Evolutionary conservation across 2,113 vertebrate species (phyloP), one percentile per base, ranked within the genome.

Genomic region (Microcebus ravelobensis): DNA sequence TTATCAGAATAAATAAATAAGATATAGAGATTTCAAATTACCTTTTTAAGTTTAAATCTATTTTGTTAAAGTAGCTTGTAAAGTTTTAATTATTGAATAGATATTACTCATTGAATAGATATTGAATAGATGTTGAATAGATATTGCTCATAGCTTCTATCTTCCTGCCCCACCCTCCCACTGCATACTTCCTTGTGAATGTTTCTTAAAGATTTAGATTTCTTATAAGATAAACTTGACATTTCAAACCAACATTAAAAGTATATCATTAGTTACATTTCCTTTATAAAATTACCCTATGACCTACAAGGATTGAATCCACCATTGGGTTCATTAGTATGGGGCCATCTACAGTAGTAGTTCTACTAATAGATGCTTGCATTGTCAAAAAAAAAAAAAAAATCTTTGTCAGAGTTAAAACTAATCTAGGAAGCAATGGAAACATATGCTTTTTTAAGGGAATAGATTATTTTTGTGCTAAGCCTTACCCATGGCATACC

Each of bases 161-260:
- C 29, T 73, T 52, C 17, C 21, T 84, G 17, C 5, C n/a, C 23
- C 1, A 21, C 17, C 11, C 17, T 10, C 67, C 29, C 59, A 57
- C 23, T 57, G 3, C 31, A 42, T 8, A 61, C 55, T 80, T 68
- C 36, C 52, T 34, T 95, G 34, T 65, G 36, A 83, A 36, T 71
- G 8, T n/a, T 83, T 20, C n/a, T 84, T 89, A 25, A 95, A 73
- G 34, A 77, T 59, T 50, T 77, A 85, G 23, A 27, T 29, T 89
- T 88, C 71, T 88, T 91, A 76, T 48, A 86, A 94, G 42, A 52
- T 18, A 83, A 92, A 71, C 1, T 59, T 65, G 21, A 7, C 36
- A 81, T 91, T 91, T 95, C 34, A 83, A 70, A 83, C 29, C 18
- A 76, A 63, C 12, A 31, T 50, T 95, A 73, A 88, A 71, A 82